Base-by-base conservation (phyloP, 2,797 vertebrate species). In the Helarctos malayanus region DNA sequence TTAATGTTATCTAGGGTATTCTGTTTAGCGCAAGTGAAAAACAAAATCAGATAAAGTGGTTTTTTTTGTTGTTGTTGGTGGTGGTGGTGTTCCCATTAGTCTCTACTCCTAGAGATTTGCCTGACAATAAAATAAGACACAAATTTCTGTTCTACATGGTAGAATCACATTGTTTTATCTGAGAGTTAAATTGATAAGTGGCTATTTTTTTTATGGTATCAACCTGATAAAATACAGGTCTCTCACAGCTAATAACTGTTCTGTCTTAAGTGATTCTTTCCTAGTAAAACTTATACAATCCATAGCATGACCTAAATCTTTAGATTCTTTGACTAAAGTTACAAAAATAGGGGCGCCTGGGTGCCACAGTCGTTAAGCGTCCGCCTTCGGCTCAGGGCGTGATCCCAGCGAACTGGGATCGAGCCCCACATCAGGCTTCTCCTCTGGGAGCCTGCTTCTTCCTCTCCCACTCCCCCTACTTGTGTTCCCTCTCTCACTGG, bases 241-340 rank as follows among this genome's bases (percentile, higher is more conserved):
- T 97, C 54, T 90, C 90, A 61, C 5, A 94, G 41, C 19, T 94
- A 95, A 84, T 82, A 93, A 90, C 68, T 95, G n/a, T 73, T 81
- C 76, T 93, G 49, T 10, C n/a, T 82, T 73, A 69, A 56, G 75
- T 83, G 68, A 93, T 83, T 95, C 21, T 21, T 91, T 80, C 23
- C 89, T 82, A 84, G 23, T 82, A 85, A 84, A 91, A 93, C 59
- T 9, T 75, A 57, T 15, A 78, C 25, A 79, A 32, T 59, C 52
- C 8, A 7, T 32, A 89, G 21, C 19, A 57, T 80, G 47, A 89
- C 29, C 38, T n/a, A 82, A 59, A 73, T 87, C 49, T 94, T 94
- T 82, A 63, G 61, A 82, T 84, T 94, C 61, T 91, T 52, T 7
- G 78, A 84, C 47, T 32, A 65, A 90, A 95, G 18, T 61, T 85